These are phyloP conservation scores for Lysiphlebus fabarum DNA, from an alignment of 1,140 invertebrate species.

Conservation along the genomic window DNA sequence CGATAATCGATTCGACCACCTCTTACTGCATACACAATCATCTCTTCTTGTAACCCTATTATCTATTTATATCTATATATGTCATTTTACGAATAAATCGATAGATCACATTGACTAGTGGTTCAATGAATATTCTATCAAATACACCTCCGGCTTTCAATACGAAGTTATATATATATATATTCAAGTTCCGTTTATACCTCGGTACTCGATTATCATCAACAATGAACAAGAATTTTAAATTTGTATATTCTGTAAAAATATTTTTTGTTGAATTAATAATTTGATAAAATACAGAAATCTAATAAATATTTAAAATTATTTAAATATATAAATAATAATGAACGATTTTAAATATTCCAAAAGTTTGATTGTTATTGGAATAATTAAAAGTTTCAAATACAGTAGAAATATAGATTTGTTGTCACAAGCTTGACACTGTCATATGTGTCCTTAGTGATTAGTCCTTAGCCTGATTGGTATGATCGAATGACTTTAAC, in stretches of 20 bases:
- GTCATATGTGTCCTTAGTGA: conserved; percentile 20
- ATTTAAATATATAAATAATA: too few species aligned
- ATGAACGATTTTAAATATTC: too few species aligned
- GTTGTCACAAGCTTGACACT: too few species aligned
- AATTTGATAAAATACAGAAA: too few species aligned
- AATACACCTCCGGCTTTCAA: background rate
- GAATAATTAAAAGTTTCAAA: too few species aligned
- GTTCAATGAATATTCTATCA: conserved; percentile 12
- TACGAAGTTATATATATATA: background rate
- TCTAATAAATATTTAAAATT: too few species aligned
- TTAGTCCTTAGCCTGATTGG: conserved; percentile 32
- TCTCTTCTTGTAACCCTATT: conserved; percentile 40
- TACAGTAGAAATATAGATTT: too few species aligned
- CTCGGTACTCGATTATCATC: too few species aligned
- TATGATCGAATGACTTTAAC: conserved; percentile 36
- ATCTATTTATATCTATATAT: conserved; percentile 26
- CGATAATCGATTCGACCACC: conserved; percentile 47
- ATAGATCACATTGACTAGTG: conserved; percentile 29
- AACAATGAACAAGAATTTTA: too few species aligned
- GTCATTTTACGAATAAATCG: conserved; percentile 39
- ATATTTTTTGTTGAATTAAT: too few species aligned
- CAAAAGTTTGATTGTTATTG: too few species aligned
- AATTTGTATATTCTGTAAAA: too few species aligned
- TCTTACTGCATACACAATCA: conserved; percentile 45
- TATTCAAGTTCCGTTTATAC: background rate